Conservation (phyloP, 2,888 invertebrate species). For the Lasioglossum oenotherae region DNA sequence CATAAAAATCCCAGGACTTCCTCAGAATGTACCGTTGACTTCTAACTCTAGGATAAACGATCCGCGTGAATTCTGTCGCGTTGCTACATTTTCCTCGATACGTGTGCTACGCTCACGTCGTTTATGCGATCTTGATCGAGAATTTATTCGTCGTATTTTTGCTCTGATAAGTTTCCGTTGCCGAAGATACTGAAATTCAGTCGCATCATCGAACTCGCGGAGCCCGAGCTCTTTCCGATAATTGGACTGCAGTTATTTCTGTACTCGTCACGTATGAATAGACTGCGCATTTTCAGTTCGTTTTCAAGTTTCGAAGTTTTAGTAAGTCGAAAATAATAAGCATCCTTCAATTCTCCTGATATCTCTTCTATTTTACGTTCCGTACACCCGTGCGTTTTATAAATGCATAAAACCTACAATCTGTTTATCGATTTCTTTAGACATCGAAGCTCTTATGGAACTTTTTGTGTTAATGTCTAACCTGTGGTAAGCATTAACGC, state of each 20-base stretch:
- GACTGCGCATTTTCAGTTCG: no score
- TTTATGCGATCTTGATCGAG: not conserved
- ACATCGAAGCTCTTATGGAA: not conserved
- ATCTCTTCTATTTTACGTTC: not conserved
- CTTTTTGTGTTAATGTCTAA: not conserved
- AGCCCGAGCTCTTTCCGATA: not conserved
- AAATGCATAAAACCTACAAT: no score
- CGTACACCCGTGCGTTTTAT: not conserved
- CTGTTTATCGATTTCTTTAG: not conserved
- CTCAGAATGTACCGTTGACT: not conserved
- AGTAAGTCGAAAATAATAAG: not conserved
- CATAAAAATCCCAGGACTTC: slow-evolving; percentile 14
- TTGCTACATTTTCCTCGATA: not conserved
- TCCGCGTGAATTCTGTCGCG: not conserved
- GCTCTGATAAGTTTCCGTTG: not conserved
- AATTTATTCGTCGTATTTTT: not conserved
- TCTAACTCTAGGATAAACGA: not conserved
- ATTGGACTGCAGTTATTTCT: no score
- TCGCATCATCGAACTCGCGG: not conserved
- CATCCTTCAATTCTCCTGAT: not conserved
- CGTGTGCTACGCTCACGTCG: not conserved
- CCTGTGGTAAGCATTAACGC: no score
- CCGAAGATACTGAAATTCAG: not conserved
- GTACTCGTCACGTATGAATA: no score
- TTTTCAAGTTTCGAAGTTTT: no score